Evolutionary conservation across 2,888 invertebrate species (phyloP).

Genomic region (Cotesia congregata): DNA sequence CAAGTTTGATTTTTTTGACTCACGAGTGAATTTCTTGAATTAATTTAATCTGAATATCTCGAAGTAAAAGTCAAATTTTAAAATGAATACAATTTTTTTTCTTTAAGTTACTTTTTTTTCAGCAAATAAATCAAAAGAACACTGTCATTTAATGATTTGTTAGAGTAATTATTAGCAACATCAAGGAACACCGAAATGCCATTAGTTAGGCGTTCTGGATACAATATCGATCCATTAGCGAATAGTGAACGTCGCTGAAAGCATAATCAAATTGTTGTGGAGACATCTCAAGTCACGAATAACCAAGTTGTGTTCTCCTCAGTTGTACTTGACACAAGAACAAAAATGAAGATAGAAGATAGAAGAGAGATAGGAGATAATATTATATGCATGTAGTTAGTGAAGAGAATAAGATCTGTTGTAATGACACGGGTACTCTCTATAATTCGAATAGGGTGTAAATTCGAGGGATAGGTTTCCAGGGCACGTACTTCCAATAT

Average conservation of each 20-base stretch:
- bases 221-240: background rate
- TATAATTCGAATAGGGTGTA: background rate
- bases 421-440: background rate
- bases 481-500: slow-evolving; percentile 38
- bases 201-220: background rate
- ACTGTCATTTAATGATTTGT: background rate
- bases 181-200: background rate
- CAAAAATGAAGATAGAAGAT: background rate
- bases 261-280: slow-evolving; percentile 9
- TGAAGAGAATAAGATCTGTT: background rate
- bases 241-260: slow-evolving; percentile 2
- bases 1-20: no score
- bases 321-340: background rate
- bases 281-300: slow-evolving; percentile 3
- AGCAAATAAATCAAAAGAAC: no score
- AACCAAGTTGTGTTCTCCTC: background rate
- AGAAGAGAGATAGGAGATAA: background rate
- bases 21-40: no score
- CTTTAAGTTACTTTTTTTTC: no score
- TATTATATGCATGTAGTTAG: background rate
- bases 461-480: slow-evolving; percentile 16
- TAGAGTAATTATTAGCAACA: background rate
- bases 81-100: no score
- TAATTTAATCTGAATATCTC: no score
- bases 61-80: no score